Evolutionary conservation across 2,797 vertebrate genomes (phyloP).

Genomic region (Melanotaenia maccullochi): DNA sequence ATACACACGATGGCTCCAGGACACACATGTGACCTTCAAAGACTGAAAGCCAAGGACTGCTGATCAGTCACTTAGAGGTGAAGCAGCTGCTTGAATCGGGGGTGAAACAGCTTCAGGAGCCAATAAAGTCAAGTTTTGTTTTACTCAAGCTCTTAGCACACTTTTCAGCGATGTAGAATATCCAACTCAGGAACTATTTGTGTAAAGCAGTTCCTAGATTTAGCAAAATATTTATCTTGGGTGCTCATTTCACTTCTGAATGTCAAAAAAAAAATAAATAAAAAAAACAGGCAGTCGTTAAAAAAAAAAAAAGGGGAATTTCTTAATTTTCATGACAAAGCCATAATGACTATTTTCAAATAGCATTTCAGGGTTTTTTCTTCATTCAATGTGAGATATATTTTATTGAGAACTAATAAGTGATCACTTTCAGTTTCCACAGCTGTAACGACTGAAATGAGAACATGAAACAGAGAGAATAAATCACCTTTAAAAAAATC

Average conservation of each 20-base stretch:
- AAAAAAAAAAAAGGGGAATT: background rate
- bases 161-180: background rate
- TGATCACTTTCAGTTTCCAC: background rate
- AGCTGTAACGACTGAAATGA: background rate
- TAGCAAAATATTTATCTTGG: background rate
- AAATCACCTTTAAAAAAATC: too few relatives aligned
- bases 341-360: too few relatives aligned
- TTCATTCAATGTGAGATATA: background rate
- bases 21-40: background rate
- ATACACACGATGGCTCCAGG: background rate
- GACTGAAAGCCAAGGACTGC: background rate
- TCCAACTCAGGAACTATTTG: background rate
- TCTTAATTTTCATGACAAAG: background rate
- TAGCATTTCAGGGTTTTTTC: too few relatives aligned
- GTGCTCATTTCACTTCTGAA: background rate
- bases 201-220: background rate
- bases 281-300: background rate
- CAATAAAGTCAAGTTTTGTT: background rate
- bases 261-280: too few relatives aligned
- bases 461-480: background rate
- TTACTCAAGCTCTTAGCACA: background rate
- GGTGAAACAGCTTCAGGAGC: background rate
- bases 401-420: background rate
- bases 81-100: background rate
- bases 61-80: background rate